These are phyloP conservation scores for Penaeus japonicus DNA, from an alignment of 1,140 invertebrate species.

Conservation along the genomic window DNA sequence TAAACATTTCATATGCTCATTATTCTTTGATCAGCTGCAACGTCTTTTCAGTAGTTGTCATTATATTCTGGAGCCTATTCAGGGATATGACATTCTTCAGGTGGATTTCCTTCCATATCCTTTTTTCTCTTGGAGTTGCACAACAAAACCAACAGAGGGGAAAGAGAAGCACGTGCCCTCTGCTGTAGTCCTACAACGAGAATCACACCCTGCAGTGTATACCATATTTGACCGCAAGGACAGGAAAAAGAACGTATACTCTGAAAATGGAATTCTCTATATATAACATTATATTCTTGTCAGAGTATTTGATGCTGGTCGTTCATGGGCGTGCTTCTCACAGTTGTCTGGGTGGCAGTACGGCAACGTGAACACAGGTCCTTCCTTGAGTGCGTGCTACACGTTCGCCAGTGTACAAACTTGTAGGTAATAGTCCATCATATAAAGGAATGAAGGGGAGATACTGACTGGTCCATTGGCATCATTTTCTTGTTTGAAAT, in stretches of 20 bases:
- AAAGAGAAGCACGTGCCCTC: conserved; percentile 24
- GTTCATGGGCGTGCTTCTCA: conserved; percentile 33
- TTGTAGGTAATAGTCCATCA: conserved; percentile 43
- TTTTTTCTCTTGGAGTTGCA: conserved; percentile 26
- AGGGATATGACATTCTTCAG: conserved; percentile 23
- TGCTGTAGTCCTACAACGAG: conserved; percentile 43
- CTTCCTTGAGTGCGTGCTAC: conserved; percentile 52
- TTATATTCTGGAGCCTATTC: neutral
- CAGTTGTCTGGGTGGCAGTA: conserved; percentile 40
- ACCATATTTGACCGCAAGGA: conserved; percentile 9
- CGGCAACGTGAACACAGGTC: conserved; percentile 44
- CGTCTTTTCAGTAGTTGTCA: neutral
- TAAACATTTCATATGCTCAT: neutral
- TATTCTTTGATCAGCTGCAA: neutral
- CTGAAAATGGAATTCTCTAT: conserved; percentile 11
- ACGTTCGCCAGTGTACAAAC: conserved; percentile 55
- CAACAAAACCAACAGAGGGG: conserved; percentile 39
- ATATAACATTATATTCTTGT: neutral
- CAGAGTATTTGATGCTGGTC: conserved; percentile 35
- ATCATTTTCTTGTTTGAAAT: conserved; percentile 25
- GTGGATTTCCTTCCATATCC: conserved; percentile 34
- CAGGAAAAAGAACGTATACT: neutral
- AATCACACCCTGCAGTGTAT: conserved; percentile 38
- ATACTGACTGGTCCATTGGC: neutral
- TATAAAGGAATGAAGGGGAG: conserved; percentile 41